phyloP scores from a whole-genome alignment of 1,140 invertebrate genomes.

The Mizuhopecten yessoensis region DNA sequence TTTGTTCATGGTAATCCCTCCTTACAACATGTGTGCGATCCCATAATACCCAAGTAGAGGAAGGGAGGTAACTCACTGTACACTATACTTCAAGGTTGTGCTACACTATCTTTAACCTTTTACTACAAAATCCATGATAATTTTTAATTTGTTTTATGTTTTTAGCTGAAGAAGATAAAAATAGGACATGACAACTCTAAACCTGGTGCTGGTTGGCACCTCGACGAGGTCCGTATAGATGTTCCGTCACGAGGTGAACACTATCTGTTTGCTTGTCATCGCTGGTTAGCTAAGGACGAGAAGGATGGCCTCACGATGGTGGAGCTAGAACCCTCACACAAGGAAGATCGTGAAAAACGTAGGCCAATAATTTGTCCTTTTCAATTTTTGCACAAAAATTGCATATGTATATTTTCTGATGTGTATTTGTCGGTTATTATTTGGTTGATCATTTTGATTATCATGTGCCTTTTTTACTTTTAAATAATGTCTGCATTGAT shows the following conservation, averaged over 20 bases:
- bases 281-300: constrained; percentile 82
- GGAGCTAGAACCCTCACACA: constrained; percentile 80
- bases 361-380: constrained; percentile 34
- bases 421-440: not conserved
- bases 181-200: constrained; percentile 81
- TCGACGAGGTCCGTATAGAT: constrained; percentile 81
- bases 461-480: not conserved
- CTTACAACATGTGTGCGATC: too few species aligned
- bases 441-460: not conserved
- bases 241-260: constrained; percentile 80
- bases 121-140: too few species aligned
- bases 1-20: too few species aligned
- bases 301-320: constrained; percentile 80
- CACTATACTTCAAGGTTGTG: too few species aligned
- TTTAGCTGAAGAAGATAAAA: constrained; percentile 81
- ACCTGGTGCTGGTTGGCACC: constrained; percentile 81
- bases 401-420: not conserved
- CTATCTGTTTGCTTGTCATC: constrained; percentile 81
- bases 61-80: too few species aligned
- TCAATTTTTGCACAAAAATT: not conserved
- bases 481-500: not conserved
- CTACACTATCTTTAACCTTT: too few species aligned
- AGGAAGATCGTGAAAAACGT: constrained; percentile 80
- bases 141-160: constrained; percentile 16
- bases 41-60: too few species aligned